Evolutionary conservation across 2,888 invertebrate species (phyloP), one percentile per base, ranked within the genome.

Genomic region (Alentia gelatinosa): DNA sequence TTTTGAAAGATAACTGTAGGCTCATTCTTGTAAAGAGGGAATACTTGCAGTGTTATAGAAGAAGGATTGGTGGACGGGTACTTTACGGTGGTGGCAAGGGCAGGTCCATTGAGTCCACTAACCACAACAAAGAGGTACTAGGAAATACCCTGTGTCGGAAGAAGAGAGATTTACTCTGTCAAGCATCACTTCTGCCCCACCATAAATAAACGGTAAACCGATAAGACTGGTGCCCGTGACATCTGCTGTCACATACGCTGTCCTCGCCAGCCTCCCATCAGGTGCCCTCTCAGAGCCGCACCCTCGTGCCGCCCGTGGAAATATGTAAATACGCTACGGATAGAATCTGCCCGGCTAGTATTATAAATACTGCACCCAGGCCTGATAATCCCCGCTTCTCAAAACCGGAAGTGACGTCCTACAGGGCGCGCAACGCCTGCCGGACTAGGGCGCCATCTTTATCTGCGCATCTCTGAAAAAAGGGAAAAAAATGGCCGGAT

Each of bases 381-480:
- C 68, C 68, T 26, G 12, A 68, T 68, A 68, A 68, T 68, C 68
- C 68, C 68, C 26, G 23, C 68, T 26, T 5, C 68, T 26, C 3
- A 30, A 68, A 30, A 68, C 23, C 68, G 68, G 68, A 68, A 68
- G 68, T 68, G 68, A 68, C 68, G 23, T 26, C 68, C n/a, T 30
- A 12, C 33, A 68, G 68, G 68, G 30, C 7, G 47, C n/a, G n/a
- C n/a, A 47, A 47, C 19, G 47, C 19, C 9, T 19, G 47, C 30
- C 5, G 33, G 68, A 68, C 12, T 30, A 68, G 30, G 68, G n/a
- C 68, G 30, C 68, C 68, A 68, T 68, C 68, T 68, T 68, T 68
- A 68, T 68, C 68, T 68, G 68, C 12, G 68, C 68, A 68, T 68
- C 68, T 68, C n/a, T n/a, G 56, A 56, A 42, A 56, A 56, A n/a